Conservation (phyloP, 2,797 vertebrate species). For the Heterohyrax brucei region DNA sequence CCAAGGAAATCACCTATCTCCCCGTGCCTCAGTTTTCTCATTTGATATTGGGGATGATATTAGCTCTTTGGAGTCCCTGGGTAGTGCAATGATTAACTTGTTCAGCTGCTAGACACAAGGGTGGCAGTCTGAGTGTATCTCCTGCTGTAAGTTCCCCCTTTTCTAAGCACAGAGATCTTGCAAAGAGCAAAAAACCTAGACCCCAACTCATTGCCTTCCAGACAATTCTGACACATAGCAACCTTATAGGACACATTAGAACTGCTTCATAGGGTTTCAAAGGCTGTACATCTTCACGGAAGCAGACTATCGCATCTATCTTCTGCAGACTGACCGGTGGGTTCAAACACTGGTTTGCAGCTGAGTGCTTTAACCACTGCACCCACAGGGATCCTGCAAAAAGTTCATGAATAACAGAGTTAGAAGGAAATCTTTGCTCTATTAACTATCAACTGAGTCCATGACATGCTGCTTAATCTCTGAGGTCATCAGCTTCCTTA, state of each 20-base stretch:
- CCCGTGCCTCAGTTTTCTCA: background rate
- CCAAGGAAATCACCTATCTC: background rate
- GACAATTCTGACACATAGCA: too few species aligned
- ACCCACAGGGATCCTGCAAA: background rate
- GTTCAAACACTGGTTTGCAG: too few species aligned
- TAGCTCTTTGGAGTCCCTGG: background rate
- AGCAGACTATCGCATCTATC: too few species aligned
- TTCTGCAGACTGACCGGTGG: too few species aligned
- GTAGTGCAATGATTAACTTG: too few species aligned
- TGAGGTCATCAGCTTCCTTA: background rate
- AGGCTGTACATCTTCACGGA: too few species aligned
- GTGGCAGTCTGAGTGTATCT: background rate
- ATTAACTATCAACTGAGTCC: background rate
- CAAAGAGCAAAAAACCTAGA: too few species aligned
- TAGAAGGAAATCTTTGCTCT: background rate
- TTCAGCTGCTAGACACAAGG: too few species aligned
- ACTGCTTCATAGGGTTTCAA: too few species aligned
- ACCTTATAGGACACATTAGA: too few species aligned
- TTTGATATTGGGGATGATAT: background rate
- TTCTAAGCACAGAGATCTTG: slow-evolving; percentile 34
- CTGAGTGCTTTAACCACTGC: too few species aligned
- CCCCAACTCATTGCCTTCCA: too few species aligned
- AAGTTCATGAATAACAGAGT: background rate
- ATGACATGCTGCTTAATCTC: background rate
- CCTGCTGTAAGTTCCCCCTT: background rate